Base-by-base conservation (phyloP, 2,888 invertebrate species). In the Idaea biselata region DNA sequence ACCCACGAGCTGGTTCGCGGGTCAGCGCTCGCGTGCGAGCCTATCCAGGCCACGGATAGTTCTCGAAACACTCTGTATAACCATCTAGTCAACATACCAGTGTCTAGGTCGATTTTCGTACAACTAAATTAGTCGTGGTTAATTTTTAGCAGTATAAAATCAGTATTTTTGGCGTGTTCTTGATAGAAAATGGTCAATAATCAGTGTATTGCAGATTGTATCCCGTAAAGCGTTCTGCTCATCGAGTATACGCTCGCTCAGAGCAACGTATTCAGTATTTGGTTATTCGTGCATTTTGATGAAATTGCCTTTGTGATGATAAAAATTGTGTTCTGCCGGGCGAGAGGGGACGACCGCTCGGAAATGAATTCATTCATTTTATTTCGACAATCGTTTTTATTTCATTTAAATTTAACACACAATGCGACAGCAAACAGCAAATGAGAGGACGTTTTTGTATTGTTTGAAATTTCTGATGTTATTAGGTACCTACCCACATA, bases 321-420 rank as follows among this genome's bases (percentile, higher is more conserved):
- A 88, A 88, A 87, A 83, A 84, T 76, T 77, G 80, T 76, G 79
- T 72, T 78, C 81, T 78, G 72, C 80, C 80, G 78, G 78, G 75
- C 80, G 80, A 78, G 78, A 78, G 81, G 77, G 74, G 69, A 61
- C 73, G 75, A 68, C 78, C 81, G 75, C 68, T 78, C 81, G 89
- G 89, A 88, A 89, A 88, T 89, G 84, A 86, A 82, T 83, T 80
- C 79, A 83, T 84, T 82, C 85, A 84, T 83, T 87, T 71, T 83
- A 82, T 83, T 86, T 82, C 77, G 79, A 77, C 81, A 81, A 84
- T 85, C 82, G 83, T 83, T 83, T 82, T 78, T 81, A 79, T 84
- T 84, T 83, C 82, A 85, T 86, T 87, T 83, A 81, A 86, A 83
- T 88, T 86, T 84, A 87, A 84, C 79, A 78, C 74, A 73, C 74